A percentile compares a stretch with the other conserved stretches of the same genome.
These are phyloP conservation scores for Diphyllodes magnificus DNA, from an alignment of 2,113 vertebrate species.

Conservation along the genomic window DNA sequence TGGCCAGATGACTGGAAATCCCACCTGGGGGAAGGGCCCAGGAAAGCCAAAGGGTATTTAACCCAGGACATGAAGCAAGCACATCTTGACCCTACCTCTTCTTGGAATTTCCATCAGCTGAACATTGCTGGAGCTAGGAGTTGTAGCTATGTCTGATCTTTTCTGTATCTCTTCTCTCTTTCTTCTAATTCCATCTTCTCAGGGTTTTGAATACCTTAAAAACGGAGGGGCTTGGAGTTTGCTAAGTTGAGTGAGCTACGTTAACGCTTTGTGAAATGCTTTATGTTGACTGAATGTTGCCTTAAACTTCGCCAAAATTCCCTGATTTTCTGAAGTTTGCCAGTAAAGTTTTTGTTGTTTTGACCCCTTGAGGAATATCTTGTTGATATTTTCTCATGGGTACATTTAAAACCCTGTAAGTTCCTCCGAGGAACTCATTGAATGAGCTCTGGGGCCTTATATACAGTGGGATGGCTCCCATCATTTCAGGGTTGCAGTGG, in stretches of 20 bases:
- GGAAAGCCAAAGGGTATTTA: neutral
- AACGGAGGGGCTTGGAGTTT: neutral
- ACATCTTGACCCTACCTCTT: neutral
- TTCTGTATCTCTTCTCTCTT: neutral
- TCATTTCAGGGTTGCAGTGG: neutral
- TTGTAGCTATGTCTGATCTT: neutral
- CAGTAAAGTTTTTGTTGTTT: neutral
- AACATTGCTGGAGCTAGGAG: neutral
- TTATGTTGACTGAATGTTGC: neutral
- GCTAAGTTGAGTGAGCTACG: neutral
- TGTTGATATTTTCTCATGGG: neutral
- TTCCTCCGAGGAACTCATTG: neutral
- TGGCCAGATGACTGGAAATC: neutral
- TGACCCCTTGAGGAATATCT: neutral
- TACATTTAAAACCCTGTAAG: neutral
- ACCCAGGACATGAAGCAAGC: neutral
- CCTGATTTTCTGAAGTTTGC: neutral
- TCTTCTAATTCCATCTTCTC: neutral
- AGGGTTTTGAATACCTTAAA: neutral
- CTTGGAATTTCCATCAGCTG: neutral
- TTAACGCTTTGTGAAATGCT: neutral
- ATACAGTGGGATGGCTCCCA: neutral
- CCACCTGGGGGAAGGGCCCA: neutral
- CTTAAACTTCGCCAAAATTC: neutral
- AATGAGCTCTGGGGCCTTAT: neutral